Evolutionary conservation across 2,888 invertebrate species (phyloP).

Genomic region (Flexamia atlantica): DNA sequence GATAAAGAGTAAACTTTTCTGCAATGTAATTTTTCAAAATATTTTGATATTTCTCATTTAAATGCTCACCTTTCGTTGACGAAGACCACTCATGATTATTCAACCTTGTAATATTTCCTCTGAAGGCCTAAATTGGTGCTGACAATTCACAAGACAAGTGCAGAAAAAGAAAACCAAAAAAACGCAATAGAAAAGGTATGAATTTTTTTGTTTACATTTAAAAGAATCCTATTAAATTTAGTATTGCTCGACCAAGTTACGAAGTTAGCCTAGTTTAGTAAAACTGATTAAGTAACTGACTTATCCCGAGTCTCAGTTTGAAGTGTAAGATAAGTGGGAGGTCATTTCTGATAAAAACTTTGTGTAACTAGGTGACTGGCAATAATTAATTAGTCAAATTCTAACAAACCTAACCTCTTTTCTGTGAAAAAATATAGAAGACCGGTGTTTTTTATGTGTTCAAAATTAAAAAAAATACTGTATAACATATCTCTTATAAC

Average conservation of each 20-base stretch:
- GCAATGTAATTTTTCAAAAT: too few species aligned
- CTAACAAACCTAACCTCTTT: neutral
- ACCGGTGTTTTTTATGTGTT: too few species aligned
- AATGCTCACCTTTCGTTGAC: slow-evolving; percentile 19
- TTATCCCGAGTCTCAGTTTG: neutral
- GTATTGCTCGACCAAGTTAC: too few species aligned
- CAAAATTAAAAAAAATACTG: too few species aligned
- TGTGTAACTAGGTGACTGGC: slow-evolving; percentile 5
- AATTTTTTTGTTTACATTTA: too few species aligned
- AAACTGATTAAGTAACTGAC: too few species aligned
- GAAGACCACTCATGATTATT: slow-evolving; percentile 33
- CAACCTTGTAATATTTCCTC: neutral
- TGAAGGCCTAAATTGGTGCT: neutral
- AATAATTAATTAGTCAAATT: neutral
- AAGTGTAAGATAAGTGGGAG: slow-evolving; percentile 33
- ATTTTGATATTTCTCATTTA: too few species aligned
- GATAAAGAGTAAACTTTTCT: too few species aligned
- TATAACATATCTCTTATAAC: too few species aligned
- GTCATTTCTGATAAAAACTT: slow-evolving; percentile 29
- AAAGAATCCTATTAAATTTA: too few species aligned
- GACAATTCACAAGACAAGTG: too few species aligned
- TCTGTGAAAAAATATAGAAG: neutral
- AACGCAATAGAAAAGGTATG: neutral
- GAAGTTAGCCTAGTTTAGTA: too few species aligned
- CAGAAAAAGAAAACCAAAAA: neutral